Conservation (phyloP, 2,113 vertebrate genomes). For the Cygnus atratus region DNA sequence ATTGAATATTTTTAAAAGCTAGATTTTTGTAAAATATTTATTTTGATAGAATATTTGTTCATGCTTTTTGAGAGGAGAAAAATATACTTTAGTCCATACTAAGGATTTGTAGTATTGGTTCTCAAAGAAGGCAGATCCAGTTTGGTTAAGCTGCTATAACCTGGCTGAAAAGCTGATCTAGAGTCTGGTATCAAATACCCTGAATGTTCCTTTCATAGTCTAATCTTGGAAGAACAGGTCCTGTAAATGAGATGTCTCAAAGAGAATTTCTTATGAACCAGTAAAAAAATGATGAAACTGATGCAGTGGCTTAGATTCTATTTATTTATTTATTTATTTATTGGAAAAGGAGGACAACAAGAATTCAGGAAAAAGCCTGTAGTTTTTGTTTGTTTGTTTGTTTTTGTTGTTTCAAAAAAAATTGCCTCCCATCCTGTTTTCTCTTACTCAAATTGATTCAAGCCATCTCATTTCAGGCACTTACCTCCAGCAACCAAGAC, state of each 20-base stretch:
- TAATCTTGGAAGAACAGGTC: background rate
- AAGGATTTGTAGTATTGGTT: background rate
- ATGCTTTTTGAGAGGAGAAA: background rate
- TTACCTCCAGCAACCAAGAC: background rate
- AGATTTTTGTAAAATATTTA: background rate
- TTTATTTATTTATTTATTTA: too few species aligned
- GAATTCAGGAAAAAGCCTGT: background rate
- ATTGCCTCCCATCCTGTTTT: background rate
- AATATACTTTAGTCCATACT: background rate
- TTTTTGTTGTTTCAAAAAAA: too few species aligned
- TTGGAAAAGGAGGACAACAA: background rate
- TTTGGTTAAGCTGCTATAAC: background rate
- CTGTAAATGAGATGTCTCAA: background rate
- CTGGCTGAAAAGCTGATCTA: background rate
- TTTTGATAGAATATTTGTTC: background rate
- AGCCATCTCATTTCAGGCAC: background rate
- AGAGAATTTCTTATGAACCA: background rate
- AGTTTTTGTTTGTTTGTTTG: too few species aligned
- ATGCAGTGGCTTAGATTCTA: background rate
- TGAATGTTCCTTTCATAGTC: background rate
- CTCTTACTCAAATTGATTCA: background rate
- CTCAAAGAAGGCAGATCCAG: background rate
- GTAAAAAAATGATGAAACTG: background rate
- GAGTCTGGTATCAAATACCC: background rate
- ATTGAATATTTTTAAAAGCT: background rate